These are phyloP conservation scores for Clytia hemisphaerica DNA, from an alignment of 30 jellyfish, hydroid and myxozoan species.

Conservation along the genomic window DNA sequence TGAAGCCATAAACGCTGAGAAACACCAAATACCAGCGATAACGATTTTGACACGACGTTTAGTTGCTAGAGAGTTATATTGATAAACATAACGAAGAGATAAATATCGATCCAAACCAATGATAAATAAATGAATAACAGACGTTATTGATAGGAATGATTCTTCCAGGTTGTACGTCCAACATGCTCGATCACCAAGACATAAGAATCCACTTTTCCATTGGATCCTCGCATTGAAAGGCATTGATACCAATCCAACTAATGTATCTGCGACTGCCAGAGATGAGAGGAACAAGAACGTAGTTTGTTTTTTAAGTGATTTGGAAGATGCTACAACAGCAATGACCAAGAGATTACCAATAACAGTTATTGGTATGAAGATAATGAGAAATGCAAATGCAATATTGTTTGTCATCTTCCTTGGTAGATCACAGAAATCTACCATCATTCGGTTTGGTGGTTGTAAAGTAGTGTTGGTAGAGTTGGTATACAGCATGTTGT, in stretches of 20 bases:
- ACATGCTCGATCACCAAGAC: constrained; percentile 11
- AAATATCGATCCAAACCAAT: constrained; percentile 22
- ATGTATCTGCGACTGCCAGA: constrained; percentile 28
- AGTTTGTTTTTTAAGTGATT: not conserved
- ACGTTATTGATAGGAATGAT: constrained; percentile 9
- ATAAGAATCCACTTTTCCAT: constrained; percentile 14
- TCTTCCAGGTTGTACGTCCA: constrained; percentile 17
- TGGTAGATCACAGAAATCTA: too few relatives aligned
- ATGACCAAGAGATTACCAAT: constrained; percentile 21
- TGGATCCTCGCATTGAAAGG: constrained; percentile 16
- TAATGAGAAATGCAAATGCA: not conserved
- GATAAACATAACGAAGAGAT: constrained; percentile 2
- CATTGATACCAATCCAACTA: constrained; percentile 19
- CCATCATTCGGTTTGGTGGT: too few relatives aligned
- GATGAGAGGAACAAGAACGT: constrained; percentile 19
- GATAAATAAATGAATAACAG: constrained; percentile 15
- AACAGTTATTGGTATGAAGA: constrained; percentile 12
- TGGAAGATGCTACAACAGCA: not conserved
- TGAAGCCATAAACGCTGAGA: not conserved
- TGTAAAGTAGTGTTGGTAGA: too few relatives aligned
- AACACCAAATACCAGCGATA: constrained; percentile 8
- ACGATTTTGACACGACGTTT: not conserved
- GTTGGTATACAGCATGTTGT: too few relatives aligned
- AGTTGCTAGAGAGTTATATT: not conserved
- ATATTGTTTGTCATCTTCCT: not conserved